Base-by-base conservation (phyloP, 2,797 vertebrate species). In the Crenuchus spilurus region DNA sequence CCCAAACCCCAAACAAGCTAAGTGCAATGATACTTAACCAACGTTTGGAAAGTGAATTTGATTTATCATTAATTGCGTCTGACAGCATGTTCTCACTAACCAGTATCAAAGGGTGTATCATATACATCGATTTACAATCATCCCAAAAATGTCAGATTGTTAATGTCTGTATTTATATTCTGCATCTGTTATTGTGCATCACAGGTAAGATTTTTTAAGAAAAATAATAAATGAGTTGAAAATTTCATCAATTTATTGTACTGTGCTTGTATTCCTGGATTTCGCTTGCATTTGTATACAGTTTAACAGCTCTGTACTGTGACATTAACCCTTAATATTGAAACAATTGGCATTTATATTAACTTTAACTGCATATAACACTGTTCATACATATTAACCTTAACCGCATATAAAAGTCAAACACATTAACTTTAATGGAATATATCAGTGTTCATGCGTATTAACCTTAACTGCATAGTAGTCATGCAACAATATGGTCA, bases 171-270 rank as follows among this genome's bases (percentile, higher is more conserved):
- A 63, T 48, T 79, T 85, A 74, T 81, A 65, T 69, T 66, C 31
- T 49, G 24, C 52, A 64, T 22, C 64, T 70, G 60, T 78, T 42
- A 52, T 39, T 85, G 72, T 52, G 30, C 70, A n/a, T 7, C 54
- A 76, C 75, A 81, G 81, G 81, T 80, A 81, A 83, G 79, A 57
- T 65, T 44, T 61, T 71, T 63, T 77, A 26, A 26, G 57, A 77
- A 66, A 37, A 62, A 69, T 54, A n/a, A 18, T 4, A 70, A 55
- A 18, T 39, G 46, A 66, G 16, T 28, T 46, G 6, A 31, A 26
- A 33, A 33, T 4, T 52, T 3, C 28, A 22, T 7, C n/a, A 37
- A 51, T 48, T 13, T 58, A 48, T 52, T 20, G 44, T 42, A 24
- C 14, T 62, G 35, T 20, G 65, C 22, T 24, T 79, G 63, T 31